Evolutionary conservation across 2,888 invertebrate genomes (phyloP), one percentile per base, ranked within the genome.

Genomic region (Dasypolia templi): DNA sequence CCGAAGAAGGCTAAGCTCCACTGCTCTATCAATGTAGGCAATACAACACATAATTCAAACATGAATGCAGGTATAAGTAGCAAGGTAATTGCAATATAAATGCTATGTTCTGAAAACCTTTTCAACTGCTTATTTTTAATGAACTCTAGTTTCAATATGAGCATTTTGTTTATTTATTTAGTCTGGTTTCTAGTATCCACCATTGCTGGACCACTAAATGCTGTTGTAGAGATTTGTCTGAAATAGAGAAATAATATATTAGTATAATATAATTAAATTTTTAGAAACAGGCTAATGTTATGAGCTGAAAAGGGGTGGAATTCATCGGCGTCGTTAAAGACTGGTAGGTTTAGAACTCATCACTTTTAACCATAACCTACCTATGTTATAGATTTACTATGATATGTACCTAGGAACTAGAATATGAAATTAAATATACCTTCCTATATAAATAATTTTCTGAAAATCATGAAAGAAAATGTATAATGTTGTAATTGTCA

Each of bases 41-140:
- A 90, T 6, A 99, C 98, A 49, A 98, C 90, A 90, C 97, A 97
- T 26, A 98, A 90, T 93, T 98, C 98, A 91, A 98, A 98, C 86
- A 97, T 97, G 72, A 97, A 97, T 12, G 96, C 86, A 72, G 98
- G 98, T 79, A 98, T 97, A 68, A 97, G 95, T 67, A 97, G 81
- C n/a, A 97, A 90, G 67, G 97, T 91, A 85, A 97, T 96, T 49
- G 90, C 81, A 78, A 97, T 93, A 55, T 97, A 97, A 81, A 96
- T 86, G 67, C 93, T 89, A 85, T 97, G 97, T 81, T 94, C 93
- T 62, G 93, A 79, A 81, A 94, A 77, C 86, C 94, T 89, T 88
- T 90, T 95, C 14, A 93, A 64, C 44, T 85, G 59, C 82, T 89
- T 94, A 84, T 94, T 94, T 83, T 89, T 88, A 22, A 95, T 87